Conservation (phyloP, 1,140 invertebrate species). For the Asbolus verrucosus region DNA sequence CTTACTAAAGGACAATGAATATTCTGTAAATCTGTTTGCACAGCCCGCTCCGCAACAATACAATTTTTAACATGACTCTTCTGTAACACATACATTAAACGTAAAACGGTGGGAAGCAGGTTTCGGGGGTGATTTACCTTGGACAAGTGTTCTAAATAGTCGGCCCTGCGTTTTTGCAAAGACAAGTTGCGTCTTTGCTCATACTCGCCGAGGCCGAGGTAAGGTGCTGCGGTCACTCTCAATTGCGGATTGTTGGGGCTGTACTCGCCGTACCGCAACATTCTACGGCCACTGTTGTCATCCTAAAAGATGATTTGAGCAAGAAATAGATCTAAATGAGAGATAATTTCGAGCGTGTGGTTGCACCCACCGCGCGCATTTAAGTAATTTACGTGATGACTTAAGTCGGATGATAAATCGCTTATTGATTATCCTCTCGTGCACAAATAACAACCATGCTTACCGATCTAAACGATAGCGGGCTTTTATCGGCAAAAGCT, state of each 20-base stretch:
- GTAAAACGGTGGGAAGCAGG: neutral
- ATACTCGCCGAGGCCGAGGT: slow-evolving; percentile 70
- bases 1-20: slow-evolving; percentile 62
- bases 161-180: slow-evolving; percentile 66
- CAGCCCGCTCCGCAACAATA: slow-evolving; percentile 51
- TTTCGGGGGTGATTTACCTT: slow-evolving; percentile 63
- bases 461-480: too few relatives aligned
- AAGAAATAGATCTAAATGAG: too few relatives aligned
- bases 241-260: slow-evolving; percentile 70
- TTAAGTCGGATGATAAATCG: neutral
- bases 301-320: slow-evolving; percentile 57
- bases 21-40: slow-evolving; percentile 63
- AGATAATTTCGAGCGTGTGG: neutral
- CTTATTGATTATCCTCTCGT: neutral
- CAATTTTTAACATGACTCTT: slow-evolving; percentile 27
- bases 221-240: slow-evolving; percentile 66
- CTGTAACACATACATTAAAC: slow-evolving; percentile 4
- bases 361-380: neutral
- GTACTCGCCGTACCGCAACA: slow-evolving; percentile 71
- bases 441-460: slow-evolving; percentile 54
- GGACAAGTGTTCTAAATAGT: slow-evolving; percentile 69
- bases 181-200: slow-evolving; percentile 67
- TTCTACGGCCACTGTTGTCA: slow-evolving; percentile 60
- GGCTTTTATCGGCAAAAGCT: slow-evolving; percentile 58
- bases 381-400: slow-evolving; percentile 4